Conservation (phyloP, 2,113 vertebrate genomes). For the Gasterosteus aculeatus region DNA sequence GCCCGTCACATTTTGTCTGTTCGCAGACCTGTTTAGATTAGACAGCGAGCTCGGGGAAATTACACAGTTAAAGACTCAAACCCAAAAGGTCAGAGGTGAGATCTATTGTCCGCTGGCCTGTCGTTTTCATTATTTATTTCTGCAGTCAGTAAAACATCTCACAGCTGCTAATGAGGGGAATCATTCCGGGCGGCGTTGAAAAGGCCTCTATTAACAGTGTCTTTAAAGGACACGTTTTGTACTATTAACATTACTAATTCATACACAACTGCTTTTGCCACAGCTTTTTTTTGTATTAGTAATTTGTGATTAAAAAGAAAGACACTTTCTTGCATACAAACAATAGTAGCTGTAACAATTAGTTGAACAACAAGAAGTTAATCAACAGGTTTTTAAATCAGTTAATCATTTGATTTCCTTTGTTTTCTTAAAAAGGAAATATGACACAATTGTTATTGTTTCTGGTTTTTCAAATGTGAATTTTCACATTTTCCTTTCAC, state of each 20-base stretch:
- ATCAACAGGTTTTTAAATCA: neutral
- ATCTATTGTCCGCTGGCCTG: slow-evolving; percentile 2
- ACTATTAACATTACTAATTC: slow-evolving; percentile 8
- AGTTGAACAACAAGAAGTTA: neutral
- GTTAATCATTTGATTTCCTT: neutral
- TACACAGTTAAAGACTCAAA: slow-evolving; percentile 2
- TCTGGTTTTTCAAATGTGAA: neutral
- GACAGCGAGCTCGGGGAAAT: slow-evolving; percentile 9
- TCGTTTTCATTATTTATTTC: slow-evolving; percentile 18
- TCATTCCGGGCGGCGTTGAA: slow-evolving; percentile 18
- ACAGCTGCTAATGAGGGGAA: slow-evolving; percentile 13
- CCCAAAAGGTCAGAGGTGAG: neutral
- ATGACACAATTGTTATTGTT: neutral
- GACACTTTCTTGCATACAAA: neutral
- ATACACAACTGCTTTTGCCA: neutral
- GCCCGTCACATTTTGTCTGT: neutral
- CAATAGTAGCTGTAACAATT: neutral
- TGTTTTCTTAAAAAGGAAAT: neutral
- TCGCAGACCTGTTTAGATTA: slow-evolving; percentile 2
- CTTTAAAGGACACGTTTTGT: slow-evolving; percentile 15
- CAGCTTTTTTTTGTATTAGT: neutral
- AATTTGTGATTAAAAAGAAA: neutral
- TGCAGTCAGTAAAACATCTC: slow-evolving; percentile 25
- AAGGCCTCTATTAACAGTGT: slow-evolving; percentile 12
- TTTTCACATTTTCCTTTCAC: neutral